A percentile compares a stretch with the other conserved stretches of the same genome.
Conservation (phyloP, 2,797 vertebrate genomes). For the Pteropus rufus region DNA sequence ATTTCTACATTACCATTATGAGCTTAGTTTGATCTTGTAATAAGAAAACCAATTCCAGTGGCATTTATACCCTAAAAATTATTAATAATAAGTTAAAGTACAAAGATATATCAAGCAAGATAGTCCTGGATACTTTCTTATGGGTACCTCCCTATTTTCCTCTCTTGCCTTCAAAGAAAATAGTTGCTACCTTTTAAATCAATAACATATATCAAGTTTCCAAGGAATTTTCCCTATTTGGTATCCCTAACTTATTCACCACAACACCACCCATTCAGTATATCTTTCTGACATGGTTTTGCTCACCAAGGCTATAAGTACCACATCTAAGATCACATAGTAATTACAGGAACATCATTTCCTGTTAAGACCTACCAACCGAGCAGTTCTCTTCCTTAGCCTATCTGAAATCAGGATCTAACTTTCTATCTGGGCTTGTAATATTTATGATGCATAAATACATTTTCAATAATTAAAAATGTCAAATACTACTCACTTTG, state of each 20-base stretch:
- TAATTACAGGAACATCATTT: neutral
- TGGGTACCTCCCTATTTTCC: neutral
- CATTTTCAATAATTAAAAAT: slow-evolving; percentile 40
- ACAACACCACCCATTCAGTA: neutral
- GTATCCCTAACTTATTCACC: neutral
- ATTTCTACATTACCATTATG: slow-evolving; percentile 20
- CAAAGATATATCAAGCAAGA: neutral
- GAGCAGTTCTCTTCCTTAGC: neutral
- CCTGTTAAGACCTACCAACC: neutral
- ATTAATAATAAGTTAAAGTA: neutral
- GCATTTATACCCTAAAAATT: neutral
- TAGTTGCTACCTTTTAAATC: neutral
- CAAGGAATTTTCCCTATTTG: neutral
- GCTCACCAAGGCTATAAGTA: neutral
- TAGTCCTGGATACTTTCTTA: neutral
- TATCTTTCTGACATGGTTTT: neutral
- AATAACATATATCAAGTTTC: neutral
- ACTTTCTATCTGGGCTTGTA: neutral
- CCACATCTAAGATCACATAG: neutral
- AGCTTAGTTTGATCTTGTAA: slow-evolving; percentile 28
- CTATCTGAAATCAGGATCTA: neutral
- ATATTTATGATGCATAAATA: slow-evolving; percentile 4
- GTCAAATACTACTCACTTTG: slow-evolving; percentile 87
- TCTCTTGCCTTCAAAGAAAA: neutral
- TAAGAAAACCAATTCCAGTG: slow-evolving; percentile 6